Evolutionary conservation across 2,113 vertebrate genomes (phyloP), one percentile per base, ranked within the genome.

Genomic region (Collichthys lucidus): DNA sequence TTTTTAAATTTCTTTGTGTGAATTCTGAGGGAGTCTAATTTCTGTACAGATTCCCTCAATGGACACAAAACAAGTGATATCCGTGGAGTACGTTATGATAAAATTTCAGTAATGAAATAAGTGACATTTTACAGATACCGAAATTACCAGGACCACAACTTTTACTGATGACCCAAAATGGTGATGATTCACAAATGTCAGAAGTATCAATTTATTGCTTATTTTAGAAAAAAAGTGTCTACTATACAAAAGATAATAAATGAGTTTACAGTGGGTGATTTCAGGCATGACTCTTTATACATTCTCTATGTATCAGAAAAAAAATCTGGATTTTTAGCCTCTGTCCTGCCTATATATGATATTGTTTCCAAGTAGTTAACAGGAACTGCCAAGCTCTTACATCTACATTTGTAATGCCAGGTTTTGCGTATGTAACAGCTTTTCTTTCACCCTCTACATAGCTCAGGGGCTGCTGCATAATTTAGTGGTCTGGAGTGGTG

Each of bases 401-500:
- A 74, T 80, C 42, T 80, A 66, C 73, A 70, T 84, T 69, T 84
- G 74, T 74, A 47, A 52, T 73, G 59, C 15, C 60, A 57, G 29
- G 16, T 82, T 79, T 79, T 84, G 49, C 74, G 74, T 73, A 49
- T 82, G 26, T 63, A 76, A 74, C 71, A 53, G 22, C 65, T 82
- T 85, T 85, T 47, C 31, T 64, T 82, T 69, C 59, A 82, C 74
- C 76, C 55, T 59, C 61, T 47, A 19, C 47, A 35, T 77, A 42
- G 70, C 79, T 85, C 19, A 63, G 52, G 86, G 86, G 81, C 47
- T 83, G 53, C 79, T 92, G 84, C 80, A 91, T 91, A 88, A 90
- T 91, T 92, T 87, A 89, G 72, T 77, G 62, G 79, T 75, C 74
- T 79, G 53, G 56, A 81, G 74, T 77, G 77, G 73, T 78, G 82